Percentiles rank a stretch among this genome's conserved stretches.
phyloP scores from a whole-genome alignment of 2,113 vertebrate species.

The Laterallus jamaicensis region DNA sequence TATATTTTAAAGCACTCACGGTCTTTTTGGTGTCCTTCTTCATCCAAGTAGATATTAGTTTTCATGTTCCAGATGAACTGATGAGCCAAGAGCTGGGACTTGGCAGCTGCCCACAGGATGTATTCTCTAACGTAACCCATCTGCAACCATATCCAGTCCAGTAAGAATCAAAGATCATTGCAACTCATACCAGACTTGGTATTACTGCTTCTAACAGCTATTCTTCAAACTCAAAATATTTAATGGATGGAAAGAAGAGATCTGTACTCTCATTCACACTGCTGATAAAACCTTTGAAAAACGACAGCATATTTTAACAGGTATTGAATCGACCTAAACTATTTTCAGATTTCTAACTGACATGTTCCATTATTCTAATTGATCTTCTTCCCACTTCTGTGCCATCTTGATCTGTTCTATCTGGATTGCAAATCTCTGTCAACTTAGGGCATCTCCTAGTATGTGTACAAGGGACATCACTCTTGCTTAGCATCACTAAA shows the following conservation, averaged over 20 bases:
- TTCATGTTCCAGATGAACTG: constrained; percentile 99
- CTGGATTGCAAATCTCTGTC: not conserved
- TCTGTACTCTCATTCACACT: not conserved
- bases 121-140: constrained; percentile 98
- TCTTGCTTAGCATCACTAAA: not conserved
- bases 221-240: not conserved
- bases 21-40: constrained; percentile 93
- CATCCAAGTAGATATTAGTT: constrained; percentile 92
- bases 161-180: not conserved
- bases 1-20: constrained; percentile 78
- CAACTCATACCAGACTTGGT: not conserved
- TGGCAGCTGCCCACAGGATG: constrained; percentile 94
- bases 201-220: not conserved
- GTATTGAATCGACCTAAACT: not conserved
- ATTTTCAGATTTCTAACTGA: not conserved
- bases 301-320: not conserved
- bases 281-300: not conserved
- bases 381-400: not conserved
- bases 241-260: not conserved
- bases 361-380: not conserved
- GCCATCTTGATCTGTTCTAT: not conserved
- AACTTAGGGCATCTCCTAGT: not conserved
- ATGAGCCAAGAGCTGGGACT: constrained; percentile 94
- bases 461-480: not conserved
- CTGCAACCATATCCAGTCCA: constrained; percentile 65